Conservation (phyloP, 2,113 vertebrate genomes). For the Burhinus oedicnemus region DNA sequence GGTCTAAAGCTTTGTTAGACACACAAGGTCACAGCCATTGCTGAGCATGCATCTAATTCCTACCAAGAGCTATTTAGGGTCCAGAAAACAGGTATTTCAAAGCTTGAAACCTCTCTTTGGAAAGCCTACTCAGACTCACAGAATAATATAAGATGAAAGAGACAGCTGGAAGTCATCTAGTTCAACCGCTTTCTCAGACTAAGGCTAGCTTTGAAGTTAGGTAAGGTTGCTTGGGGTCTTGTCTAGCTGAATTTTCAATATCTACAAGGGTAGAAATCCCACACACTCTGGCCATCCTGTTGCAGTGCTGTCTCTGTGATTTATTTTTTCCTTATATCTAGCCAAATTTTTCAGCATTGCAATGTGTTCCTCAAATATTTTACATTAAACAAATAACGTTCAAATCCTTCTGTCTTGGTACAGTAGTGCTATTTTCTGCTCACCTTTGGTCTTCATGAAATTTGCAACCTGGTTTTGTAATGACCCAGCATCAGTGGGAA, state of each 20-base stretch:
- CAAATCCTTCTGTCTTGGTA: background rate
- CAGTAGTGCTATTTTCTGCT: background rate
- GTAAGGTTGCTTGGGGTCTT: background rate
- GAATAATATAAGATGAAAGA: background rate
- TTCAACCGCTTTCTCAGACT: background rate
- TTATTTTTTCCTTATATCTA: background rate
- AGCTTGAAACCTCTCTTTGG: background rate
- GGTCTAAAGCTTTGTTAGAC: background rate
- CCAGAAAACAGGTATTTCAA: background rate
- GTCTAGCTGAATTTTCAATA: background rate
- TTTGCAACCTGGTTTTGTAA: background rate
- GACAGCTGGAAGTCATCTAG: background rate
- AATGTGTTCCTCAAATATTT: background rate
- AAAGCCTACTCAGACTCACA: background rate
- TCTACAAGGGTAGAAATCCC: background rate
- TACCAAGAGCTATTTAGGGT: background rate
- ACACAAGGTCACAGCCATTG: rapidly evolving
- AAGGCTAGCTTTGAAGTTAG: background rate
- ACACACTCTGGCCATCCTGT: background rate
- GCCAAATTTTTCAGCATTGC: background rate
- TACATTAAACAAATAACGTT: background rate
- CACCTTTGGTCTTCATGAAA: background rate
- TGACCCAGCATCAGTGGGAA: background rate
- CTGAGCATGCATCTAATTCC: background rate
- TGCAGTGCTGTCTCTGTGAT: background rate